These are phyloP conservation scores for Phrynocephalus vlangalii DNA, from an alignment of 2,797 vertebrate species.

Conservation along the genomic window DNA sequence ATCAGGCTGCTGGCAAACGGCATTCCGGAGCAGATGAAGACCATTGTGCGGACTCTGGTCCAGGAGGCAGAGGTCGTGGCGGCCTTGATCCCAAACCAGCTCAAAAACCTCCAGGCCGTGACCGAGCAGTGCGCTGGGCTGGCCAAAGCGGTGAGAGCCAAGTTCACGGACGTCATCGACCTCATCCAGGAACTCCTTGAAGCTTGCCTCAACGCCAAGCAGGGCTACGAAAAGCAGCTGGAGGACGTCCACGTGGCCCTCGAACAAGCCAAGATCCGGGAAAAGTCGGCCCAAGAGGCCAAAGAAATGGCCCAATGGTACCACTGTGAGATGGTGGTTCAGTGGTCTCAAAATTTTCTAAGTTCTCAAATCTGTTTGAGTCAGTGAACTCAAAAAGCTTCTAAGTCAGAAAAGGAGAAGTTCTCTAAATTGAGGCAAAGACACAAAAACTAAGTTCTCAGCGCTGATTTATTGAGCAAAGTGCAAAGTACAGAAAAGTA, in stretches of 20 bases:
- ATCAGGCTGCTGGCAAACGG: constrained; percentile 49
- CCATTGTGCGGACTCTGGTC: constrained; percentile 50
- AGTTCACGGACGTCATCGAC: constrained; percentile 45
- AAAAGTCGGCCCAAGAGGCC: constrained; percentile 1
- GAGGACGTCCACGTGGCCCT: constrained; percentile 25
- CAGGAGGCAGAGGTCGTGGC: constrained; percentile 34
- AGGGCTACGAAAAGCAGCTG: constrained; percentile 39
- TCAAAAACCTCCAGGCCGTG: constrained; percentile 41
- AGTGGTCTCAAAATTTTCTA: no score
- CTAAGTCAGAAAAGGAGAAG: no score
- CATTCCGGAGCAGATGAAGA: constrained; percentile 54
- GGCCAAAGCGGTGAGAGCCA: constrained; percentile 34
- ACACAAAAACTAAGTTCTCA: no score
- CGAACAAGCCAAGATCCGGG: constrained; percentile 8
- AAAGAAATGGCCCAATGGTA: constrained; percentile 17
- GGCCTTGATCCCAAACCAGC: constrained; percentile 46
- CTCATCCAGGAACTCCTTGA: constrained; percentile 61
- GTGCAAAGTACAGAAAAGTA: no score
- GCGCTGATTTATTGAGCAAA: no score
- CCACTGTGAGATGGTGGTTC: no score
- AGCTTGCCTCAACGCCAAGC: constrained; percentile 51
- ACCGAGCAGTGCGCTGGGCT: constrained; percentile 52
- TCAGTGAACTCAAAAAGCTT: no score
- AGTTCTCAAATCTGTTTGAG: no score
- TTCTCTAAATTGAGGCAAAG: no score